Percentiles rank a stretch among this genome's conserved stretches.
phyloP scores from a whole-genome alignment of 2,797 vertebrate species.

The Momotus momota region DNA sequence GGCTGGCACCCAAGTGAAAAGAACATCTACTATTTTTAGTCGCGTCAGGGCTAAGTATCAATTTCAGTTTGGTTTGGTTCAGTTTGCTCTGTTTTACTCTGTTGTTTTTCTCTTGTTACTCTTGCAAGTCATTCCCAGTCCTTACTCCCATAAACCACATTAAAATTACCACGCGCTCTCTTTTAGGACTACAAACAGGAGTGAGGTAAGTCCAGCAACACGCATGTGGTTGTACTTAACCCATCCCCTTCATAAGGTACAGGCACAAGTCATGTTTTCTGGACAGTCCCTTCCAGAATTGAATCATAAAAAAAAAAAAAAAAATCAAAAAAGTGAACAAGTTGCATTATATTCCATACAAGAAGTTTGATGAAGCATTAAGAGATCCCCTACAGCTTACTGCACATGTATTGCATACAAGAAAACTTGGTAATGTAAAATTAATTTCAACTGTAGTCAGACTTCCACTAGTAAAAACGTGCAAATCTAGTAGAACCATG shows the following conservation, averaged over 20 bases:
- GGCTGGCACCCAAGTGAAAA: slow-evolving; percentile 25
- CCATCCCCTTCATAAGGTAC: background rate
- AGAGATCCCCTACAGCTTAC: background rate
- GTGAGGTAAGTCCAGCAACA: slow-evolving; percentile 1
- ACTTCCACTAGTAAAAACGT: slow-evolving; percentile 18
- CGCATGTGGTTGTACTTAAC: slow-evolving; percentile 29
- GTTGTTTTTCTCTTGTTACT: slow-evolving; percentile 39
- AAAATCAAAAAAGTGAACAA: background rate
- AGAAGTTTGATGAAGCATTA: slow-evolving; percentile 11
- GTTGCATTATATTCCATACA: background rate
- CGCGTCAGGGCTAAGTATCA: background rate
- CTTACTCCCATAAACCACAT: slow-evolving; percentile 17
- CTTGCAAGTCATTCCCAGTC: slow-evolving; percentile 12
- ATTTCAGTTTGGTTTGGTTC: slow-evolving; percentile 28
- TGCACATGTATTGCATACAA: background rate
- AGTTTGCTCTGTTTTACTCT: slow-evolving; percentile 26
- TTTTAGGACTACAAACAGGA: slow-evolving; percentile 34
- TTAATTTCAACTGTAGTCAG: background rate
- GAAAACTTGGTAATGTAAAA: background rate
- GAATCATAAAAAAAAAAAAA: background rate
- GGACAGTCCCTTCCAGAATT: background rate
- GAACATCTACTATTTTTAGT: slow-evolving; percentile 43
- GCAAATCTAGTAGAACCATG: background rate
- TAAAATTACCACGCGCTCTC: slow-evolving; percentile 37
- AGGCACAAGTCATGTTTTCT: background rate